Evolutionary conservation across 2,888 invertebrate species (phyloP).

Genomic region (Yponomeuta sedellus): DNA sequence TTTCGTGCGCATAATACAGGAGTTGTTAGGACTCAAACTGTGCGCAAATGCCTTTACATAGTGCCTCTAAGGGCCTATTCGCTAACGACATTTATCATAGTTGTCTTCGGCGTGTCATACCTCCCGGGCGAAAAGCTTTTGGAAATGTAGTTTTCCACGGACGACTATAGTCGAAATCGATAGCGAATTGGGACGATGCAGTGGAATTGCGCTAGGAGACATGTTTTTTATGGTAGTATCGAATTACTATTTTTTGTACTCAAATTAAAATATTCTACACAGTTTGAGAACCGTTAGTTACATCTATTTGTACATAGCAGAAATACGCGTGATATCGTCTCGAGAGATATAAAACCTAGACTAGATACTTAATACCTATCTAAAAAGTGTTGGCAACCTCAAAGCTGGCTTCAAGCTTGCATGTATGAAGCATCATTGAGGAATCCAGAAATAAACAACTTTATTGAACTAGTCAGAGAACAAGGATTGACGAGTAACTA

Average conservation of each 20-base stretch:
- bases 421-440: neutral
- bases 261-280: neutral
- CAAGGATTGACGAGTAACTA: conserved; percentile 55
- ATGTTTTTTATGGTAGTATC: no score
- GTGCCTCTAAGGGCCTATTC: no score
- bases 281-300: neutral
- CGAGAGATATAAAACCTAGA: neutral
- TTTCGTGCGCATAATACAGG: no score
- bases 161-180: no score
- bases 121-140: no score
- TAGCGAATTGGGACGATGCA: no score
- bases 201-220: no score
- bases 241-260: neutral
- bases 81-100: no score
- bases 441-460: neutral
- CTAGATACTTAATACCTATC: neutral
- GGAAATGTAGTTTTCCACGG: no score
- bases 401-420: neutral
- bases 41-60: no score
- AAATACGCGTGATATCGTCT: neutral
- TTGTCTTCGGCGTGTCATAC: no score
- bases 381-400: neutral
- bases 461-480: conserved; percentile 31
- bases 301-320: neutral
- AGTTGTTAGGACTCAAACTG: no score